These are phyloP conservation scores for Maniola jurtina DNA, from an alignment of 1,140 invertebrate genomes.

Conservation along the genomic window DNA sequence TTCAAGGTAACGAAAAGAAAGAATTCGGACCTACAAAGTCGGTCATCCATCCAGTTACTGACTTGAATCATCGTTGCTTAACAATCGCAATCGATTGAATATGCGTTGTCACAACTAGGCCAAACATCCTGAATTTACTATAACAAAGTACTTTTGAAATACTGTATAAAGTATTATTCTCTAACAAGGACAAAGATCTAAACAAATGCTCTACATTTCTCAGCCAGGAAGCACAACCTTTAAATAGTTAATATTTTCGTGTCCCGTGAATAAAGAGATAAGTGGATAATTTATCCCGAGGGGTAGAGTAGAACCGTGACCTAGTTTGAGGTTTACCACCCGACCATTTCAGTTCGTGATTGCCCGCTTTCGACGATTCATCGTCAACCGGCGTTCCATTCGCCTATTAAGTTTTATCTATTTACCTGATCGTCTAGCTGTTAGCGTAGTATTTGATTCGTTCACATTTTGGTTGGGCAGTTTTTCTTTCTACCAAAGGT, in stretches of 20 bases:
- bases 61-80: too few species aligned
- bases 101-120: too few species aligned
- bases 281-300: slow-evolving; percentile 16
- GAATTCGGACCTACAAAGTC: too few species aligned
- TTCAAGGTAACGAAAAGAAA: too few species aligned
- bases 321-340: slow-evolving; percentile 11
- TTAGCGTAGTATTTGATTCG: background rate
- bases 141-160: too few species aligned
- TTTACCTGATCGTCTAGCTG: background rate
- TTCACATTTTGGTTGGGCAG: background rate
- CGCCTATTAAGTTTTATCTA: too few species aligned
- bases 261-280: slow-evolving; percentile 14
- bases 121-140: too few species aligned
- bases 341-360: slow-evolving; percentile 1
- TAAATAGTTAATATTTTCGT: slow-evolving; percentile 12
- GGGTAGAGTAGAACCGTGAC: slow-evolving; percentile 8
- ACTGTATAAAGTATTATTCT: background rate
- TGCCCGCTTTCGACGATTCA: slow-evolving; percentile 7
- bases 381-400: background rate
- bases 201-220: slow-evolving; percentile 4
- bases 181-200: background rate
- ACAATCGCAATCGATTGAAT: too few species aligned
- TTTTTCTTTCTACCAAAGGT: background rate
- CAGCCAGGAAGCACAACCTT: background rate
- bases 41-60: too few species aligned